phyloP scores from a whole-genome alignment of 2,113 vertebrate species.

The Silurus glanis region DNA sequence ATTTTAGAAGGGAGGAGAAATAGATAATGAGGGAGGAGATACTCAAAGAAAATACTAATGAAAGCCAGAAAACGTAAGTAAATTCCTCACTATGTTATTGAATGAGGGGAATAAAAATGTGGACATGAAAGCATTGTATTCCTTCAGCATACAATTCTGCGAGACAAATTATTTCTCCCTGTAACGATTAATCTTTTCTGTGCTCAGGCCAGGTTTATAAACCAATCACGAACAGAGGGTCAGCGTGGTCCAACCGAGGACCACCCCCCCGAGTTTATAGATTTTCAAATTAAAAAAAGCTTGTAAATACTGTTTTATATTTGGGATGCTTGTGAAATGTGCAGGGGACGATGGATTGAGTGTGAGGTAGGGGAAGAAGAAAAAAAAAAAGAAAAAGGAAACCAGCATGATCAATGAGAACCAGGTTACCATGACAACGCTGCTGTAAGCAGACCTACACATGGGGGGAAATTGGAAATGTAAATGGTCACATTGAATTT shows the following conservation, averaged over 20 bases:
- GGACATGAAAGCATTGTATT: background rate
- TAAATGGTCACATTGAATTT: background rate
- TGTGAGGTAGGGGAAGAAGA: background rate
- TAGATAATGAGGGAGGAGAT: background rate
- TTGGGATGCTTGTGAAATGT: background rate
- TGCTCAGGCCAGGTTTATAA: background rate
- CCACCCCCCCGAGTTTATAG: background rate
- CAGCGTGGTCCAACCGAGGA: background rate
- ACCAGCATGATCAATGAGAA: slow-evolving; percentile 22
- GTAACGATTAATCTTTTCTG: background rate
- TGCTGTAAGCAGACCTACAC: slow-evolving; percentile 22
- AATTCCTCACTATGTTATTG: background rate
- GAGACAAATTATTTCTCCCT: background rate
- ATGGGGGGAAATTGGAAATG: background rate
- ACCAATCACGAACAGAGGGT: background rate
- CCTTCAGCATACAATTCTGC: background rate
- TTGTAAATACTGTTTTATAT: background rate
- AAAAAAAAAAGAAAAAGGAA: background rate
- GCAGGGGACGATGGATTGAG: background rate
- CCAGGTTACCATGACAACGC: slow-evolving; percentile 21
- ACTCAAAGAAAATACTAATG: too few species aligned
- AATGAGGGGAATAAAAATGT: background rate
- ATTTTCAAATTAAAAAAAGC: too few species aligned
- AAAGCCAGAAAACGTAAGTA: background rate
- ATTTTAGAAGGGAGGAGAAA: background rate